Conservation (phyloP, 2,888 invertebrate species). For the Euproctis similis region DNA sequence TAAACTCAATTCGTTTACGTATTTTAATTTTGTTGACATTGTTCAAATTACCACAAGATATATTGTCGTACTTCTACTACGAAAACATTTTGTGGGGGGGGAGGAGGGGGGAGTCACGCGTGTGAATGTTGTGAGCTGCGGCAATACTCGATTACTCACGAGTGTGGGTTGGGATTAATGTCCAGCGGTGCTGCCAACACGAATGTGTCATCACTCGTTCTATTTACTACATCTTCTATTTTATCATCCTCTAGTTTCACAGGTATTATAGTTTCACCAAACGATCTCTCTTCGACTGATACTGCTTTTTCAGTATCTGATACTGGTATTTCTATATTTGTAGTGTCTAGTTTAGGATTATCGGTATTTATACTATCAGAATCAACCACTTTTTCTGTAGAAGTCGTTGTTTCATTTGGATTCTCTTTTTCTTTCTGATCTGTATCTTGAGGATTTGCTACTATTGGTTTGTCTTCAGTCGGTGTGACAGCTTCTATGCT, state of each 20-base stretch:
- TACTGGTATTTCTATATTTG: constrained; percentile 6
- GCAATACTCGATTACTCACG: constrained; percentile 62
- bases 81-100: constrained; percentile 16
- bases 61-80: constrained; percentile 19
- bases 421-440: constrained; percentile 23
- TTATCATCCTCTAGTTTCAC: constrained; percentile 15
- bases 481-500: constrained; percentile 63
- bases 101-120: constrained; percentile 45
- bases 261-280: constrained; percentile 23
- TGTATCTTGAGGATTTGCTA: constrained; percentile 30
- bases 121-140: constrained; percentile 42
- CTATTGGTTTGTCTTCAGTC: constrained; percentile 33
- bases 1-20: too few species aligned
- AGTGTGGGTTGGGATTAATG: constrained; percentile 64
- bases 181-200: constrained; percentile 54
- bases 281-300: constrained; percentile 10
- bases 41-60: constrained; percentile 30
- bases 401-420: not conserved
- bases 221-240: constrained; percentile 6
- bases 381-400: not conserved
- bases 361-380: constrained; percentile 5
- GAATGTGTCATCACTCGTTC: constrained; percentile 29
- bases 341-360: not conserved
- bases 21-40: too few species aligned
- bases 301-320: constrained; percentile 1